These are phyloP conservation scores for Druon quercuslanigerum DNA, from an alignment of 1,140 invertebrate species.

Conservation along the genomic window DNA sequence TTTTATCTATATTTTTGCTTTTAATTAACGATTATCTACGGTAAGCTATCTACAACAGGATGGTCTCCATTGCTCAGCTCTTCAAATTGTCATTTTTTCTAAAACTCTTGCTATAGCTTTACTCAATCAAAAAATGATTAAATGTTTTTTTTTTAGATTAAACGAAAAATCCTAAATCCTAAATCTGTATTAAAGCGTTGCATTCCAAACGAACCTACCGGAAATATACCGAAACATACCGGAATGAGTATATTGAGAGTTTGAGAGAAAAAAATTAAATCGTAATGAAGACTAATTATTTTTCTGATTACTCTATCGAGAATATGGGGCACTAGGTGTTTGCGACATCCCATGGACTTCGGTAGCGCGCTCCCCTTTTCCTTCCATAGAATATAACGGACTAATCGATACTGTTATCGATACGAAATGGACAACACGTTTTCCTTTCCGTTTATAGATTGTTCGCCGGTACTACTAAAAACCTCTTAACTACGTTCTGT, in stretches of 20 bases:
- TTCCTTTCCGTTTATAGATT: constrained; percentile 35
- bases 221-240: too few species aligned
- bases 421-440: constrained; percentile 38
- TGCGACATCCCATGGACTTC: constrained; percentile 32
- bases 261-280: constrained; percentile 1
- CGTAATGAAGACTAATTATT: constrained; percentile 42
- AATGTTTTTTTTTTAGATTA: too few species aligned
- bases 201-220: too few species aligned
- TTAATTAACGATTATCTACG: too few species aligned
- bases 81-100: too few species aligned
- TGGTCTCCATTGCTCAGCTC: too few species aligned
- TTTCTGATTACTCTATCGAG: constrained; percentile 45
- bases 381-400: constrained; percentile 35
- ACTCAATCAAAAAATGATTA: too few species aligned
- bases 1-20: too few species aligned
- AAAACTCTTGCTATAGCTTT: too few species aligned
- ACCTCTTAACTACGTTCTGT: constrained; percentile 24
- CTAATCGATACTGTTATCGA: constrained; percentile 44
- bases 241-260: background rate
- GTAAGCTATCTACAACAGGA: too few species aligned
- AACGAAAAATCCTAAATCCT: too few species aligned
- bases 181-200: too few species aligned
- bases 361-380: constrained; percentile 29
- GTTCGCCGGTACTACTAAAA: constrained; percentile 32
- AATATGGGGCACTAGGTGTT: constrained; percentile 28